phyloP scores from a whole-genome alignment of 1,140 invertebrate species.

The Harlomillsia oculata region DNA sequence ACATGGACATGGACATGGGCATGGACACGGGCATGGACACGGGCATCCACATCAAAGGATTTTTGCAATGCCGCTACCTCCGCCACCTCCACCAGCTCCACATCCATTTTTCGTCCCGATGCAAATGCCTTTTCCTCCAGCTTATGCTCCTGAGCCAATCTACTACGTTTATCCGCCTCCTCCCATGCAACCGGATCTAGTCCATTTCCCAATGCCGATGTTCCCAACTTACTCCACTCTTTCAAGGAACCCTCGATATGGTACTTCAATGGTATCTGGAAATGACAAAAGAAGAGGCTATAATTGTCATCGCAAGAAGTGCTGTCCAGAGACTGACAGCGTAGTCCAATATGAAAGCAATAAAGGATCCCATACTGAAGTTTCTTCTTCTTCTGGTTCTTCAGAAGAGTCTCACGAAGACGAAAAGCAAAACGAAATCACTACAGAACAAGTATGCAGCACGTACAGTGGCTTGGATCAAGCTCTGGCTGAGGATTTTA shows the following conservation, averaged over 20 bases:
- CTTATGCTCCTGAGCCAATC: neutral
- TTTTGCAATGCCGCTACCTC: neutral
- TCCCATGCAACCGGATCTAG: neutral
- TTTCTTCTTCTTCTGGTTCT: neutral
- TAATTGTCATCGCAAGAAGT: too few species aligned
- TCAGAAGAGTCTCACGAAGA: neutral
- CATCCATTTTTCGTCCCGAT: neutral
- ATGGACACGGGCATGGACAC: neutral
- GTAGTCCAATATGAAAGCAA: neutral
- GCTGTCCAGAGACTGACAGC: neutral
- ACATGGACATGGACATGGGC: neutral
- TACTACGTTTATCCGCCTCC: neutral
- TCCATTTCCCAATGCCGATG: neutral
- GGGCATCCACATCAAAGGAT: neutral
- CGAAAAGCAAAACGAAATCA: slow-evolving; percentile 23
- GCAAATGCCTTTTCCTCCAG: neutral
- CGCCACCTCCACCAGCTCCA: neutral
- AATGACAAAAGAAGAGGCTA: neutral
- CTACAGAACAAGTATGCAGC: slow-evolving; percentile 43
- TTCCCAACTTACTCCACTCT: neutral
- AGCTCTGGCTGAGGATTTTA: slow-evolving; percentile 55
- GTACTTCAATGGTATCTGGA: neutral
- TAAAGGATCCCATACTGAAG: neutral
- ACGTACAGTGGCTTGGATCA: slow-evolving; percentile 55
- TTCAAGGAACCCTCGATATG: neutral